Evolutionary conservation across 2,888 invertebrate species (phyloP).

Genomic region (Caenorhabditis sp.): DNA sequence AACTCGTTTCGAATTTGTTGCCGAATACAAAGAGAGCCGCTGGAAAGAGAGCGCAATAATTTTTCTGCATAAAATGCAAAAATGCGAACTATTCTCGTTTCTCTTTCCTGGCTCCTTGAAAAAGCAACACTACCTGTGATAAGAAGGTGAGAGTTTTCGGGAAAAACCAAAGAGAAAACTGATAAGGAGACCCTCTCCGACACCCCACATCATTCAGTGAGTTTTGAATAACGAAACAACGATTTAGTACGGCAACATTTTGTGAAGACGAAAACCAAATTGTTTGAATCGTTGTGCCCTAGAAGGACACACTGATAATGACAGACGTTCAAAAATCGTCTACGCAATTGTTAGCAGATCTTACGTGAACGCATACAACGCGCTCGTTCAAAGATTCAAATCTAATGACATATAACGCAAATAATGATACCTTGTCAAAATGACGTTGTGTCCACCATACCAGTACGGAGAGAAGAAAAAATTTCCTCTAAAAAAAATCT

Average conservation of each 20-base stretch:
- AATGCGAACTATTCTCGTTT: conserved; percentile 39
- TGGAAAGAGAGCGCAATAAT: conserved; percentile 21
- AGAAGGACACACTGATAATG: neutral
- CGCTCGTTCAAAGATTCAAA: conserved; percentile 26
- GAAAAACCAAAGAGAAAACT: conserved; percentile 31
- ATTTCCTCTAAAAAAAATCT: too few species aligned
- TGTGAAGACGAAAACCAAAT: conserved; percentile 4
- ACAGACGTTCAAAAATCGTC: conserved; percentile 3
- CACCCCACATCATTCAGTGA: conserved; percentile 28
- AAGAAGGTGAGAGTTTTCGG: conserved; percentile 53
- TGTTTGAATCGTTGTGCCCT: neutral
- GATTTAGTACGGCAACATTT: conserved; percentile 8
- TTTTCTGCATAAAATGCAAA: conserved; percentile 47
- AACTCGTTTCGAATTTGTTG: neutral
- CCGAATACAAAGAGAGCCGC: neutral
- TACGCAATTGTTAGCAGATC: conserved; percentile 26
- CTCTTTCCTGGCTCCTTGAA: conserved; percentile 40
- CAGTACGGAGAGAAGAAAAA: neutral
- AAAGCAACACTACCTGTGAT: conserved; percentile 37
- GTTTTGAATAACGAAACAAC: conserved; percentile 11
- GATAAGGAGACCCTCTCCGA: conserved; percentile 2
- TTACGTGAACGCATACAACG: conserved; percentile 1
- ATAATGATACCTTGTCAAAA: conserved; percentile 47
- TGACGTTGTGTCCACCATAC: conserved; percentile 42
- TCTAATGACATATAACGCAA: conserved; percentile 45